Evolutionary conservation across 2,888 invertebrate genomes (phyloP).

Genomic region (Andrena flavipes): DNA sequence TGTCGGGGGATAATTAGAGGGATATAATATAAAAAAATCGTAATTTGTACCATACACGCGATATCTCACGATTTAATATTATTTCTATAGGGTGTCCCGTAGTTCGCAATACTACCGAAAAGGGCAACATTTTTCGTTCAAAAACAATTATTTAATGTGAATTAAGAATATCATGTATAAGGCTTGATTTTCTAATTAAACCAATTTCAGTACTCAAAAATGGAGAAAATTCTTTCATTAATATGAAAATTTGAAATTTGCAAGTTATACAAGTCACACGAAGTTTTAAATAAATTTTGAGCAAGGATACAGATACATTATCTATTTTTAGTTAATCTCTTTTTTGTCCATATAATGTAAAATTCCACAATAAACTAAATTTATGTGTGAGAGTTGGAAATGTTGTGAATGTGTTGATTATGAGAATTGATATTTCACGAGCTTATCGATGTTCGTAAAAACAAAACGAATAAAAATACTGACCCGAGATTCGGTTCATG

Average conservation of each 20-base stretch:
- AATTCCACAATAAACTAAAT: neutral
- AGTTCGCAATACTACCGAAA: neutral
- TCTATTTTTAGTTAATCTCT: too few relatives aligned
- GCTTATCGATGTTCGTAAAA: neutral
- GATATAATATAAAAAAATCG: slow-evolving; percentile 33
- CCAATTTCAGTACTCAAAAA: too few relatives aligned
- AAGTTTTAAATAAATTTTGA: too few relatives aligned
- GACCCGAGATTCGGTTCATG: neutral
- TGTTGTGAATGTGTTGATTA: neutral
- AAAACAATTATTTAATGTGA: neutral
- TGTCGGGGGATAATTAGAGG: neutral
- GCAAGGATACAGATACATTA: too few relatives aligned
- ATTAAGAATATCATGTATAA: neutral
- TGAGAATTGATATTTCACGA: neutral
- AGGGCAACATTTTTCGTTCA: neutral
- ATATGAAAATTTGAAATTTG: too few relatives aligned
- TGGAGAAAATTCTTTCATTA: too few relatives aligned
- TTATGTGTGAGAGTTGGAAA: neutral
- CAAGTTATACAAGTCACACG: too few relatives aligned
- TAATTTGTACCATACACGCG: slow-evolving; percentile 48
- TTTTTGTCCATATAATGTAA: too few relatives aligned
- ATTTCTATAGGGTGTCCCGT: slow-evolving; percentile 15
- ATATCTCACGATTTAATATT: slow-evolving; percentile 32
- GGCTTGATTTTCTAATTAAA: too few relatives aligned
- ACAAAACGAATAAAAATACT: neutral